phyloP scores from a whole-genome alignment of 2,797 vertebrate species.

The Columba guinea region DNA sequence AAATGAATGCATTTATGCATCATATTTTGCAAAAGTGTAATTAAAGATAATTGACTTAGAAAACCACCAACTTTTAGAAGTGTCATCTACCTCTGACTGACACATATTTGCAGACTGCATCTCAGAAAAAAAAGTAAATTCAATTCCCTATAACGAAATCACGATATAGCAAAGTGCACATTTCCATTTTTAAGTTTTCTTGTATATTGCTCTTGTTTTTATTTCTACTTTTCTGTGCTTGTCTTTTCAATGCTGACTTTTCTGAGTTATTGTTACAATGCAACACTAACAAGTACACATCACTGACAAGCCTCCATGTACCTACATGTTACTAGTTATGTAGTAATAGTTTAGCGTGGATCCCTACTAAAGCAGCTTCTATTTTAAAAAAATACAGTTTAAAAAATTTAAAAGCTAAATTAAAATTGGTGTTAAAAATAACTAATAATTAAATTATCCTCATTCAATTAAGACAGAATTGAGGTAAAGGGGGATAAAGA shows the following conservation, averaged over 20 bases:
- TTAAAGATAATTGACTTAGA: background rate
- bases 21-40: background rate
- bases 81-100: background rate
- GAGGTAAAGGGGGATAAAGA: background rate
- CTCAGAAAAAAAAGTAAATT: background rate
- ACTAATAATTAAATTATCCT: background rate
- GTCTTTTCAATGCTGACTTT: background rate
- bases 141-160: background rate
- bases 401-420: background rate
- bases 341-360: background rate
- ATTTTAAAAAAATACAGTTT: background rate
- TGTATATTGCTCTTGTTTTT: background rate
- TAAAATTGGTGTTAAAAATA: background rate
- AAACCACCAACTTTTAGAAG: background rate
- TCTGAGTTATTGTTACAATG: background rate
- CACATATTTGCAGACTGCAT: accelerated
- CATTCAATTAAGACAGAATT: background rate
- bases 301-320: background rate
- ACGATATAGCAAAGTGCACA: background rate
- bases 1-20: background rate
- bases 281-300: background rate
- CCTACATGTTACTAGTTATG: background rate
- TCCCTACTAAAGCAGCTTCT: background rate
- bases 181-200: background rate
- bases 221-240: accelerated